A percentile compares a stretch with the other conserved stretches of the same genome.
These are phyloP conservation scores for Clupea harengus DNA, from an alignment of 2,113 vertebrate species.

Conservation along the genomic window DNA sequence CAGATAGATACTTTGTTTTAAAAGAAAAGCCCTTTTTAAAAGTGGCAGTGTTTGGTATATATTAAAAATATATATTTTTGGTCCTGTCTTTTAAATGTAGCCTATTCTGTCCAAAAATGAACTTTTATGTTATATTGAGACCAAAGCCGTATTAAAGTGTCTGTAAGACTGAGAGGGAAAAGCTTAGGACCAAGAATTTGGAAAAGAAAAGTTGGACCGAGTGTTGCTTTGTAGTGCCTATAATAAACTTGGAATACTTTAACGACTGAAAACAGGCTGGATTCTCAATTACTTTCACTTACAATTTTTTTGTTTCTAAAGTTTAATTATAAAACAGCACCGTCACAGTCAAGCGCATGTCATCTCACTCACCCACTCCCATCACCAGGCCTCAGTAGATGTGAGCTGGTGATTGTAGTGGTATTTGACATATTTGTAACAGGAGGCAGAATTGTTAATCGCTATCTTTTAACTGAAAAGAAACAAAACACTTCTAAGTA, in stretches of 20 bases:
- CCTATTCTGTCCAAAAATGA: not conserved
- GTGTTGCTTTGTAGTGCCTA: constrained; percentile 2
- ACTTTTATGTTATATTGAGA: not conserved
- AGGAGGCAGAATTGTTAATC: not conserved
- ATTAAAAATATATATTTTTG: not conserved
- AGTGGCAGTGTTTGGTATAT: not conserved
- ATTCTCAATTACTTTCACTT: not conserved
- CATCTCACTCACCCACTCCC: not conserved
- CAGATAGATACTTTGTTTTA: not conserved
- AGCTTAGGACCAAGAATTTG: not conserved
- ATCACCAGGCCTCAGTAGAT: not conserved
- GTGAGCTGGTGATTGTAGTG: not conserved
- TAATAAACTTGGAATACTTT: constrained; percentile 1
- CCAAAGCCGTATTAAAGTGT: constrained; percentile 8
- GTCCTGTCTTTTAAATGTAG: not conserved
- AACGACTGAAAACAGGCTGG: not conserved
- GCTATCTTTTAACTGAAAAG: not conserved
- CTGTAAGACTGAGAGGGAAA: not conserved
- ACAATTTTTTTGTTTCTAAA: not conserved
- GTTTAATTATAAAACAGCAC: not conserved
- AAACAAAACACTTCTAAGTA: no score
- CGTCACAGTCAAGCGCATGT: not conserved
- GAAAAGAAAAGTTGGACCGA: not conserved
- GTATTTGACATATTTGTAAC: not conserved
- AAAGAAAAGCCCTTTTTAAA: not conserved